Evolutionary conservation across 2,888 invertebrate species (phyloP).

Genomic region (Uropetala carovei): DNA sequence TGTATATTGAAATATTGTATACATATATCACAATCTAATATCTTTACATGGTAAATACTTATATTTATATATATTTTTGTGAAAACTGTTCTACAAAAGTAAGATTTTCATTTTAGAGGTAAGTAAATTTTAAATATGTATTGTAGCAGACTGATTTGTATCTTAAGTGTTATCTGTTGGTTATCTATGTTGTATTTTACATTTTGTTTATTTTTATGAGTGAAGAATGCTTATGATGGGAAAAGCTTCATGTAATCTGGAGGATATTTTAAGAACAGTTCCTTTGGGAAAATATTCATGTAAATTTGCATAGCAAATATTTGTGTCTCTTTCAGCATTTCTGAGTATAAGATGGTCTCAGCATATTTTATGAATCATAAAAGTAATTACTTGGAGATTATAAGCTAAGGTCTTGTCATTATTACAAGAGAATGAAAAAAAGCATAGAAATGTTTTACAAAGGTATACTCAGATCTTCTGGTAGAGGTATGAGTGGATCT

Average conservation of each 20-base stretch:
- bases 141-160: constrained; percentile 53
- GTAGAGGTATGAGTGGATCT: background rate
- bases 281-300: background rate
- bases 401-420: background rate
- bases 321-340: background rate
- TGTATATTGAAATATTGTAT: constrained; percentile 61
- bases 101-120: constrained; percentile 62
- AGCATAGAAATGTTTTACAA: background rate
- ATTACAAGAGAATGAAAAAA: background rate
- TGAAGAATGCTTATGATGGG: background rate
- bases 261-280: constrained; percentile 2
- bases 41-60: constrained; percentile 61
- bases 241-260: background rate
- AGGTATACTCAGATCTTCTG: background rate
- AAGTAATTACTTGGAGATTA: constrained; percentile 14
- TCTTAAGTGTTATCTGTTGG: background rate
- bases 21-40: constrained; percentile 62
- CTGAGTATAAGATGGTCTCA: background rate
- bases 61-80: constrained; percentile 64
- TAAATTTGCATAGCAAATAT: background rate
- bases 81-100: constrained; percentile 59
- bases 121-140: background rate
- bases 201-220: background rate
- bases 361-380: constrained; percentile 31
- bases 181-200: background rate